These are phyloP conservation scores for Empis stercorea DNA, from an alignment of 2,888 invertebrate genomes.

Conservation along the genomic window DNA sequence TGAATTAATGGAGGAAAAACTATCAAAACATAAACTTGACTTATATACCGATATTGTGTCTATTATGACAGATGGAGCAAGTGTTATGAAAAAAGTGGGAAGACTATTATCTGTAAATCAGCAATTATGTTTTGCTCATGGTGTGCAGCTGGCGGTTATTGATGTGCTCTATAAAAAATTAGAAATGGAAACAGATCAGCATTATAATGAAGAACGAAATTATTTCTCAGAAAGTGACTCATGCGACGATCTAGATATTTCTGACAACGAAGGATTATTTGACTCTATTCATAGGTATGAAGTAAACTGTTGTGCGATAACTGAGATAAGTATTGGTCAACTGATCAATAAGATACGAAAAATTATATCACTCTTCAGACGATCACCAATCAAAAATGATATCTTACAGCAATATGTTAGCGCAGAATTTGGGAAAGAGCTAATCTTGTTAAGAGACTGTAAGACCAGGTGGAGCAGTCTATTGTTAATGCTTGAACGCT, in stretches of 20 bases:
- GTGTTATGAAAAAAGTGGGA: neutral
- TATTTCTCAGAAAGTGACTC: neutral
- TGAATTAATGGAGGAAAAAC: constrained; percentile 9
- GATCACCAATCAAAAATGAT: constrained; percentile 6
- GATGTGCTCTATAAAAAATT: constrained; percentile 9
- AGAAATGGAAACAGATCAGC: constrained; percentile 1
- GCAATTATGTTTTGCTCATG: neutral
- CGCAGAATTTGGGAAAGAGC: neutral
- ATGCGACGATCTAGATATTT: neutral
- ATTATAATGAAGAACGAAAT: constrained; percentile 10
- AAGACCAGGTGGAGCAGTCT: neutral
- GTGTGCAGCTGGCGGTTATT: constrained; percentile 12
- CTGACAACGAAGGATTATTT: neutral
- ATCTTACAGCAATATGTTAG: neutral
- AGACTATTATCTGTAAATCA: neutral
- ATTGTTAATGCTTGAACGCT: neutral
- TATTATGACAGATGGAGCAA: neutral
- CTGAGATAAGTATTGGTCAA: neutral
- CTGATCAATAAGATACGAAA: constrained; percentile 1
- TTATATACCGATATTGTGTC: neutral
- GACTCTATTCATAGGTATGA: neutral
- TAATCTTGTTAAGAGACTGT: neutral
- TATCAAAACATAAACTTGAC: neutral
- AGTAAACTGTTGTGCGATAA: neutral
- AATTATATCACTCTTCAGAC: constrained; percentile 2